phyloP scores from a whole-genome alignment of 2,797 vertebrate species.

The Podargus strigoides region DNA sequence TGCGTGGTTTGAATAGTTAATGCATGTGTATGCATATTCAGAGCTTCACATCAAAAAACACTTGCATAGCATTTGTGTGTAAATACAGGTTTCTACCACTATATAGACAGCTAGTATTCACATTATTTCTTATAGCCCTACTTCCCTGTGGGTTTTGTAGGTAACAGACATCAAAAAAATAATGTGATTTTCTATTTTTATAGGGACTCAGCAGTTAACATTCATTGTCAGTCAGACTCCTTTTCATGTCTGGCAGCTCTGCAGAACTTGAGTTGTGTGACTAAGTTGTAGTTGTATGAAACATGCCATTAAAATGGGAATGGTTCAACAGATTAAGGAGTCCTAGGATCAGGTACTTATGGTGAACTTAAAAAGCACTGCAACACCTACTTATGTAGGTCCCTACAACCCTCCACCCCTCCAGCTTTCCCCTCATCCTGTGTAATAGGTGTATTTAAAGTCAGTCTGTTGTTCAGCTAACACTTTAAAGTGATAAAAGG shows the following conservation, averaged over 20 bases:
- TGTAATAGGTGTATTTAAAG: neutral
- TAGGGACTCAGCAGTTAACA: neutral
- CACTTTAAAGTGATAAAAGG: neutral
- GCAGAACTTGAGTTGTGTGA: slow-evolving; percentile 6
- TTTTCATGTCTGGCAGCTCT: slow-evolving; percentile 32
- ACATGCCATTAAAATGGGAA: neutral
- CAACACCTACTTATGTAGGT: neutral
- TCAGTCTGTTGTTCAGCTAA: neutral
- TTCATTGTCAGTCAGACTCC: slow-evolving; percentile 3
- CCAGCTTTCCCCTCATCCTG: neutral
- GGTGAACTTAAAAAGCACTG: neutral
- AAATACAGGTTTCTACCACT: neutral
- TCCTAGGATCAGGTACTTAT: neutral
- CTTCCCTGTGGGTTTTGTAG: slow-evolving; percentile 1
- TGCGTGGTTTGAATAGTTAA: slow-evolving; percentile 12
- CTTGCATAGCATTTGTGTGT: neutral
- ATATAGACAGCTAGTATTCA: neutral
- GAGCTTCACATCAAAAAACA: neutral
- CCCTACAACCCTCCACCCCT: rapidly evolving
- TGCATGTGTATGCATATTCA: neutral
- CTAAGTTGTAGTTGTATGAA: neutral
- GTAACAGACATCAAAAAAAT: neutral
- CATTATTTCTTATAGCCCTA: neutral
- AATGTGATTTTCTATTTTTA: slow-evolving; percentile 37
- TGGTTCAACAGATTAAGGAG: neutral